These are phyloP conservation scores for Aleiodes leptofemur DNA, from an alignment of 2,888 invertebrate species.

Conservation along the genomic window DNA sequence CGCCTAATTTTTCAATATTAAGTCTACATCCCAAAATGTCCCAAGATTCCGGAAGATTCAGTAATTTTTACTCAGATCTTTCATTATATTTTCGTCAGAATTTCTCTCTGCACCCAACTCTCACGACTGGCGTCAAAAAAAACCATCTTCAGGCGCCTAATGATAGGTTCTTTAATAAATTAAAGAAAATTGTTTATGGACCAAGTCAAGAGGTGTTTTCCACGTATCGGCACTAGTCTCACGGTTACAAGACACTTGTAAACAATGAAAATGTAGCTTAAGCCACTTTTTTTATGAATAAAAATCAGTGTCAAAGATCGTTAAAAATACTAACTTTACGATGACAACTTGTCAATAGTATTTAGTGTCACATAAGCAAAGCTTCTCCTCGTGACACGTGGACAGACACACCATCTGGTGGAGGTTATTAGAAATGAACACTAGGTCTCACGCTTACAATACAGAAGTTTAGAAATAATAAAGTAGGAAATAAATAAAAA, in stretches of 20 bases:
- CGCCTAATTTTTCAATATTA: too few relatives aligned
- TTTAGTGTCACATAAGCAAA: background rate
- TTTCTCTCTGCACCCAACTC: background rate
- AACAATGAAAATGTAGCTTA: background rate
- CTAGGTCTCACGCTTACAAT: background rate
- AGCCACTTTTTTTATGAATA: background rate
- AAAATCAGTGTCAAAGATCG: background rate
- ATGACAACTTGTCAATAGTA: conserved; percentile 17
- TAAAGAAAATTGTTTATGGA: conserved; percentile 5
- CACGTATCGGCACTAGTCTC: background rate
- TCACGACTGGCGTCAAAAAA: background rate
- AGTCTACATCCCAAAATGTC: too few relatives aligned
- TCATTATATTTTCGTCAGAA: too few relatives aligned
- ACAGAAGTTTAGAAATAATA: conserved; percentile 39
- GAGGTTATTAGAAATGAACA: conserved; percentile 27
- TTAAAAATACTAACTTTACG: background rate
- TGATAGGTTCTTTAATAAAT: background rate
- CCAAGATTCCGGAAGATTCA: too few relatives aligned
- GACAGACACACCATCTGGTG: conserved; percentile 14
- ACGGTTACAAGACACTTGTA: conserved; percentile 9
- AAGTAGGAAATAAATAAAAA: conserved; percentile 40
- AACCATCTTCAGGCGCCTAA: background rate
- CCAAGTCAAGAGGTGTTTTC: background rate
- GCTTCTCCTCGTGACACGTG: background rate
- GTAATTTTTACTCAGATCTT: too few relatives aligned